These are phyloP conservation scores for Pinctada fucata DNA, from an alignment of 2,888 invertebrate genomes.

Conservation along the genomic window DNA sequence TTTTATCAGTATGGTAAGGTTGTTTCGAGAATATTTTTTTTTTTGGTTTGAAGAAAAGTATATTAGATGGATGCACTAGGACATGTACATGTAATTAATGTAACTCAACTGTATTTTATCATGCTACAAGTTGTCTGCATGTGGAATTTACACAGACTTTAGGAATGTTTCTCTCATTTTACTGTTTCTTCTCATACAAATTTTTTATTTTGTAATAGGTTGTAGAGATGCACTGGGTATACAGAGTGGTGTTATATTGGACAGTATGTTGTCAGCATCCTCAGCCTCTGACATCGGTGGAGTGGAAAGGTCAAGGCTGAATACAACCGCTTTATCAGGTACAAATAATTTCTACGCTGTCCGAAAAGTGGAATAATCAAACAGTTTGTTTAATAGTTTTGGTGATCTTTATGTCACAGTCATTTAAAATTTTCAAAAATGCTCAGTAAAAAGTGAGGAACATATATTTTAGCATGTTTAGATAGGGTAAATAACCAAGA, in stretches of 20 bases:
- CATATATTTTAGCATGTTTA: no score
- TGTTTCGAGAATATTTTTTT: neutral
- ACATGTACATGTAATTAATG: neutral
- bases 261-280: constrained; percentile 57
- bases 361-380: no score
- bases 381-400: no score
- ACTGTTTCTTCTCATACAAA: no score
- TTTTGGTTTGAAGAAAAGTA: neutral
- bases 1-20: constrained; percentile 61
- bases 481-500: no score
- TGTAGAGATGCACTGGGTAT: constrained; percentile 59
- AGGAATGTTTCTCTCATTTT: no score
- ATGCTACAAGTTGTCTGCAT: no score
- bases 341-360: neutral
- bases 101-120: neutral
- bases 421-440: no score
- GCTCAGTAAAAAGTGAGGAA: no score
- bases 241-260: constrained; percentile 57
- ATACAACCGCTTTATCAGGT: constrained; percentile 46
- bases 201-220: constrained; percentile 36
- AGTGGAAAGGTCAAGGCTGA: constrained; percentile 56
- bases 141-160: no score
- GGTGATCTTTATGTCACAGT: no score
- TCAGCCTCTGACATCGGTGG: constrained; percentile 44
- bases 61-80: neutral